Conservation (phyloP, 2,797 vertebrate genomes). For the Semotilus atromaculatus region DNA sequence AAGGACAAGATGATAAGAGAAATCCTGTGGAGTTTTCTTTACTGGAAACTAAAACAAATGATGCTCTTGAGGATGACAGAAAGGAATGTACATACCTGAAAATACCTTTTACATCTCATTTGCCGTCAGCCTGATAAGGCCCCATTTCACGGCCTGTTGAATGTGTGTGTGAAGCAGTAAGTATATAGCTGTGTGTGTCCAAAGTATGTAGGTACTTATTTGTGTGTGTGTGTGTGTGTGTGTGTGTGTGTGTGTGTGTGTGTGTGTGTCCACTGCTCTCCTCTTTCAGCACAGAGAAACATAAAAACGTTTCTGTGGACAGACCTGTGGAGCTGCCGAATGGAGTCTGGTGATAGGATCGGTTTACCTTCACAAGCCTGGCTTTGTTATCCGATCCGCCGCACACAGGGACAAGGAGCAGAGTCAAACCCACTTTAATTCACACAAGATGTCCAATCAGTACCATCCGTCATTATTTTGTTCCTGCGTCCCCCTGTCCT, state of each 20-base stretch:
- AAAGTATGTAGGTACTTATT: constrained; percentile 30
- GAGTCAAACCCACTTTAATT: constrained; percentile 74
- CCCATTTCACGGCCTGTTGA: constrained; percentile 48
- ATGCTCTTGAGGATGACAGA: constrained; percentile 32
- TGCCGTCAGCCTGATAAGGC: constrained; percentile 33
- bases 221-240: constrained; percentile 34
- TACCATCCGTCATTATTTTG: constrained; percentile 64
- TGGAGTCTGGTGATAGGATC: constrained; percentile 67
- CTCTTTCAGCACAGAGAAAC: constrained; percentile 65
- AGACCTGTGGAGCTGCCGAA: constrained; percentile 65
- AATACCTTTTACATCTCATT: constrained; percentile 51
- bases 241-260: constrained; percentile 21
- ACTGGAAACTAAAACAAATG: constrained; percentile 25
- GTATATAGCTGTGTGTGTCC: constrained; percentile 39
- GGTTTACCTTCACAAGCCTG: constrained; percentile 69
- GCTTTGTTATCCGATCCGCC: constrained; percentile 76
- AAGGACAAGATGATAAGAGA: constrained; percentile 29
- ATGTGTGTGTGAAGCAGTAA: constrained; percentile 40
- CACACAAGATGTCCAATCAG: constrained; percentile 79
- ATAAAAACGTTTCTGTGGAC: constrained; percentile 52
- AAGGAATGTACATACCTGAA: constrained; percentile 43
- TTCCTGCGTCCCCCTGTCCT: constrained; percentile 61
- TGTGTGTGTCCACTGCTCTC: constrained; percentile 63
- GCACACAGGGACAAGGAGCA: constrained; percentile 71
- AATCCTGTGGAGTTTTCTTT: constrained; percentile 11